Evolutionary conservation across 53 echinoderm and acorn worm species (phyloP), one percentile per base, ranked within the genome.

Genomic region (Hippasteria phrygiana): DNA sequence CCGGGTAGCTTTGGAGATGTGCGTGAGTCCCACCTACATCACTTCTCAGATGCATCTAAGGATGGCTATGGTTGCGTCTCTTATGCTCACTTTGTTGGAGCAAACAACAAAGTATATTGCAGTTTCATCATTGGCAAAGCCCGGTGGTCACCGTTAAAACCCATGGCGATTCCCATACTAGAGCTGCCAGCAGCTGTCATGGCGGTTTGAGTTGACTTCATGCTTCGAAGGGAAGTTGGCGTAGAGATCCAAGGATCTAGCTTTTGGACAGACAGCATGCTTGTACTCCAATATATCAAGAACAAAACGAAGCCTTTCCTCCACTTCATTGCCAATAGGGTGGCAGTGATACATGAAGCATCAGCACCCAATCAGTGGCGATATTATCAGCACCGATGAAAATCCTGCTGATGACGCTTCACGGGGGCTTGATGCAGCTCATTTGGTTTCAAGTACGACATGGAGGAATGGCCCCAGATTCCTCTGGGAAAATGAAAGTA

Each of bases 161-260:
- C 28, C 24, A 70, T 86, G 43, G 46, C 72, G 11, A 51, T 86
- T 67, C 87, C 71, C 1, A 71, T 71, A 42, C 87, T 86, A 7
- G 87, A 86, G 53, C 53, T 86, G 35, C 46, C 43, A 28, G 87
- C 87, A 20, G 87, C 87, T 43, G 70, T 70, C 9, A 67, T 67
- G 26, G 71, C 71, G 28, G 48, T 70, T 43, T 45, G 46, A 31
- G 12, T 69, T 11, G 85, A 72, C 26, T 22, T 10, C n/a, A 17
- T 87, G 55, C 72, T 87, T 1, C 46, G 71, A 20, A 42, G 50
- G 26, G 87, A 87, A 73, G n/a, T 87, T 18, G 38, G 34, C 10
- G 6, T 71, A 4, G 48, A 70, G 50, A n/a, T 87, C 4, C 46
- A 72, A 22, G 70, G n/a, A 50, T 43, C 70, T 6, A 51, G 27